phyloP scores from a whole-genome alignment of 2,797 vertebrate species.

The Otus scops region DNA sequence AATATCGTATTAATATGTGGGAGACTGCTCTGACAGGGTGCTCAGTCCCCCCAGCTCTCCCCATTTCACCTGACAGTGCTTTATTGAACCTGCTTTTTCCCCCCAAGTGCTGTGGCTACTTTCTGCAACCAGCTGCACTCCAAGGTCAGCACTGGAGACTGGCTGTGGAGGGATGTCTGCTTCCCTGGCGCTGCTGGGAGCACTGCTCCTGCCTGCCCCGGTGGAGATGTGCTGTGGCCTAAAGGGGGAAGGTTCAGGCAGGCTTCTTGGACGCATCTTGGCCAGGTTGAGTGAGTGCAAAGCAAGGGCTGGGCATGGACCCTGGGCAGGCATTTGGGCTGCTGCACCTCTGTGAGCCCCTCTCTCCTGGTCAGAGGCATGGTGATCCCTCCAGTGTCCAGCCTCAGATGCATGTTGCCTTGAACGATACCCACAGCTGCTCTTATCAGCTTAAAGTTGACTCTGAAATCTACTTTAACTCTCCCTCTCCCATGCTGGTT shows the following conservation, averaged over 20 bases:
- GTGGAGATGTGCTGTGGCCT: fast-evolving
- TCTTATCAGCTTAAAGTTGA: not conserved
- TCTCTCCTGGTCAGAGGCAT: not conserved
- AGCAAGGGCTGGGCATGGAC: not conserved
- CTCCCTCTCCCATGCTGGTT: not conserved
- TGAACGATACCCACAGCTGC: not conserved
- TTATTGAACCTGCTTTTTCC: not conserved
- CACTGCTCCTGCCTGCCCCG: not conserved
- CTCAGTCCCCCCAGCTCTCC: not conserved
- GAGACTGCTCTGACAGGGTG: not conserved
- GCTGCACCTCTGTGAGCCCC: not conserved
- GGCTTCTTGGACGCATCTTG: not conserved
- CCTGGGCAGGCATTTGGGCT: not conserved
- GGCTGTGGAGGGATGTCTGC: not conserved
- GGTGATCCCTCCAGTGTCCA: not conserved
- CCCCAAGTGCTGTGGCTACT: not conserved
- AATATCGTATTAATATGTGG: not conserved
- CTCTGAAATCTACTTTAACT: not conserved
- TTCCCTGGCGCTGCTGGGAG: not conserved
- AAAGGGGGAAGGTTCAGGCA: no score
- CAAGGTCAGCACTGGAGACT: fast-evolving
- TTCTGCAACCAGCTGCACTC: not conserved
- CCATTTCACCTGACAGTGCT: not conserved
- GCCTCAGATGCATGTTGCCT: not conserved
- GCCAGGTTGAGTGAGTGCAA: not conserved